Evolutionary conservation across 2,797 vertebrate genomes (phyloP).

Genomic region (Halcyon chelicuti): DNA sequence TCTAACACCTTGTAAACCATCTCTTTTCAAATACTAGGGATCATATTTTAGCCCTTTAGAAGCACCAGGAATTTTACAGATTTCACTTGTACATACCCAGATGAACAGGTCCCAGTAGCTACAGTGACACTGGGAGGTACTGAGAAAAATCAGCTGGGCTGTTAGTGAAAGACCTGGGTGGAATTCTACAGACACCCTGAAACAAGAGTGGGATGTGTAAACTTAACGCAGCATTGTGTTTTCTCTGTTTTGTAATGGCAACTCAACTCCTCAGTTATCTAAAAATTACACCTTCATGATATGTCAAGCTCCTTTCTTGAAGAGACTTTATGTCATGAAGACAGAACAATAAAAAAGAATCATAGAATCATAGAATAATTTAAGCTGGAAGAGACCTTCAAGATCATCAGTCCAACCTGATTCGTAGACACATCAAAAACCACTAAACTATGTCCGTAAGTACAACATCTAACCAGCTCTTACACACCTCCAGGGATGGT

Average conservation of each 20-base stretch:
- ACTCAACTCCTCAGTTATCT: neutral
- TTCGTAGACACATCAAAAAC: too few relatives aligned
- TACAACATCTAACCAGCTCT: too few relatives aligned
- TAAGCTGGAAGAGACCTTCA: too few relatives aligned
- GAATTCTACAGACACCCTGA: neutral
- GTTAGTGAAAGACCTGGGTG: neutral
- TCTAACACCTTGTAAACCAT: neutral
- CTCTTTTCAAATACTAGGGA: neutral
- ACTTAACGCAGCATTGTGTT: neutral
- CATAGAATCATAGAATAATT: too few relatives aligned
- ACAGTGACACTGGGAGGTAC: neutral
- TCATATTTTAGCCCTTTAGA: neutral
- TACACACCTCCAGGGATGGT: too few relatives aligned
- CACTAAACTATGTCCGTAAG: too few relatives aligned
- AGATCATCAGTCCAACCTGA: too few relatives aligned
- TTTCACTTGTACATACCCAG: neutral
- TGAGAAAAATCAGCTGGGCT: neutral
- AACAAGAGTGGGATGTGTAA: neutral
- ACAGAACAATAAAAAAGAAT: neutral
- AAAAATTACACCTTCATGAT: neutral
- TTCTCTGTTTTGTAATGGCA: neutral
- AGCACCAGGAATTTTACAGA: neutral
- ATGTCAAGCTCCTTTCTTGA: neutral
- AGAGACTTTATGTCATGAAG: neutral
- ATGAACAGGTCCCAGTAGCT: neutral